Evolutionary conservation across 1,140 invertebrate genomes (phyloP), one percentile per base, ranked within the genome.

Genomic region (Agrypnia vestita): DNA sequence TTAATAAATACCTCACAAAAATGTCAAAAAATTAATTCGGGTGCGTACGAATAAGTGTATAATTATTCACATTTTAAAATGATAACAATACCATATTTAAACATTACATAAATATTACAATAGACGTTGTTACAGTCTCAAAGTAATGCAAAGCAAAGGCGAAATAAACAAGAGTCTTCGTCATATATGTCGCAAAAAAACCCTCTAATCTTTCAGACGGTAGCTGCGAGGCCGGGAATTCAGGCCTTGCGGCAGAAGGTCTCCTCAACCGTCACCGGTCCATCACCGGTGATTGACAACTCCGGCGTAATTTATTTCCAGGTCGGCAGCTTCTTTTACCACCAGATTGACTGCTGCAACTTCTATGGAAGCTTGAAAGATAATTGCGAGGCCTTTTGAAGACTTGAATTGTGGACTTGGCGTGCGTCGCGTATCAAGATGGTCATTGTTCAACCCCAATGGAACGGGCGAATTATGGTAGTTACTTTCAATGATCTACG

Each of bases 271-370:
- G 67, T 71, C 67, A 71, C 46, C 67, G 49, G 67, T 71, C 67
- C 67, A 71, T 71, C 67, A 71, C 19, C 21, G 15, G 67, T 71
- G 67, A 71, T 71, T 71, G 67, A 71, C 67, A 71, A 51, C 67
- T 49, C 46, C 19, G 13, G 19, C 67, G 21, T 49, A 71, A 71
- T 71, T 71, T 71, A 71, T 71, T 49, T 49, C 67, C 67, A 47
- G 19, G 67, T 10, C 67, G 44, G 67, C 12, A 15, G 17, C 46
- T 71, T 71, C 47, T 47, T 71, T 71, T 51, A 19, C 46, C 67
- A 51, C 15, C 55, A 12, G 62, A 67, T 44, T 44, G 62, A 44
- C 59, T 17, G 64, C 15, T 44, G 47, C 17, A 49, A 13, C 67
- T 71, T 53, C 67, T 53, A 71, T 25, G 47, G 67, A 71, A 71